phyloP scores from a whole-genome alignment of 2,888 invertebrate genomes.

The Saturnia pavonia region DNA sequence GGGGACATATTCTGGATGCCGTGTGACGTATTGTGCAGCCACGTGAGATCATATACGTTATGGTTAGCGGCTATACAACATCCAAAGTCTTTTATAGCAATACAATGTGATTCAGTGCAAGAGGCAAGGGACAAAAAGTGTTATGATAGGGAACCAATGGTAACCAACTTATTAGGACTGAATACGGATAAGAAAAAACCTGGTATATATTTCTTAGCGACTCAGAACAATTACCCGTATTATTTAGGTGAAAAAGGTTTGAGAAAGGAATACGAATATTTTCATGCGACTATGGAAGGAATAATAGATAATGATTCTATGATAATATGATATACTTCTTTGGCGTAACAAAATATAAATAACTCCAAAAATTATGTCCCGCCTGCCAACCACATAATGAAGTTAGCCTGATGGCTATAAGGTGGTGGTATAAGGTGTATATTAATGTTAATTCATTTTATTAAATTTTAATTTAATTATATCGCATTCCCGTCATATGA shows the following conservation, averaged over 20 bases:
- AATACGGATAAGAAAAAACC: conserved; percentile 41
- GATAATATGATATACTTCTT: conserved; percentile 23
- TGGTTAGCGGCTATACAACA: conserved; percentile 51
- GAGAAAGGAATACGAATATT: conserved; percentile 50
- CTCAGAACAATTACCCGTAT: conserved; percentile 53
- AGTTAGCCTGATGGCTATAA: too few relatives aligned
- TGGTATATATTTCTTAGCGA: conserved; percentile 52
- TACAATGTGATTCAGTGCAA: conserved; percentile 53
- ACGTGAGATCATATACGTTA: conserved; percentile 42
- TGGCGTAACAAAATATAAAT: too few relatives aligned
- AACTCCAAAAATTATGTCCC: too few relatives aligned
- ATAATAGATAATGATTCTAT: conserved; percentile 26
- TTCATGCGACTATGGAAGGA: conserved; percentile 33
- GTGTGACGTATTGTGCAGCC: conserved; percentile 51
- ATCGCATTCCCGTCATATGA: too few relatives aligned
- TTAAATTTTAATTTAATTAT: too few relatives aligned
- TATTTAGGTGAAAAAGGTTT: conserved; percentile 59
- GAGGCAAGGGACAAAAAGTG: conserved; percentile 50
- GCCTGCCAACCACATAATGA: too few relatives aligned
- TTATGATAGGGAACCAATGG: conserved; percentile 43
- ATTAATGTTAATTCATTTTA: too few relatives aligned
- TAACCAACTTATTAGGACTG: conserved; percentile 48
- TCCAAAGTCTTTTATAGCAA: conserved; percentile 48
- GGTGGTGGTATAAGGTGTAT: too few relatives aligned
- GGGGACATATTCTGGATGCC: conserved; percentile 45